Base-by-base conservation (phyloP, 2,888 invertebrate genomes). In the Drosophila meridiana region DNA sequence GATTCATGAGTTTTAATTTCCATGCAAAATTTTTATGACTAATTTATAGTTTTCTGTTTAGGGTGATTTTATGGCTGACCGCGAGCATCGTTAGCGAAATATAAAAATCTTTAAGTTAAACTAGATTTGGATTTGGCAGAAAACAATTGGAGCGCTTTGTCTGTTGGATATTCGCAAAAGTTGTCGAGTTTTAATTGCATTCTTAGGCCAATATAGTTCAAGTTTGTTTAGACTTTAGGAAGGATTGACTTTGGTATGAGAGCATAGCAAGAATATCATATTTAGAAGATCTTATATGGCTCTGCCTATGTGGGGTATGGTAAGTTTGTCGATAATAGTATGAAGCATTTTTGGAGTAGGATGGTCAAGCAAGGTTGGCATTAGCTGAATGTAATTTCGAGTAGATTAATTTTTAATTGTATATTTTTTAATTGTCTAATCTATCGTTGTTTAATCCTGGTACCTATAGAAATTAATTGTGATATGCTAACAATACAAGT, bases 1-100 rank as follows among this genome's bases (percentile, higher is more conserved):
- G 71, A 70, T 26, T 56, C 56, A 55, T 20, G 7, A 14, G 6
- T 20, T 40, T 38, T 8, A 40, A 48, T 50, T 61, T 28, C 58
- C 36, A 58, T 58, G 58, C 58, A 2, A 40, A 32, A 2, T 11
- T 4, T 11, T 20, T 20, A 8, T 40, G 26, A 42, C 20, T 14
- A 26, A 42, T 50, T 42, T 60, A 11, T 45, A 2, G 26, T 14
- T 14, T 30, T 2, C 4, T 20, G 20, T 28, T 11, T 6, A 47
- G 36, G 28, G 28, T 32, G 40, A 40, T 32, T 20, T 30, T 3
- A 36, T 11, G 34, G 28, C 34, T 42, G 13, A 28, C n/a, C 28
- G 32, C 43, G 42, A 62, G n/a, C 1, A n/a, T 34, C 34, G 11
- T 36, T 43, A 28, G 56, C 26, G 2, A 11, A 56, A 42, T 6